These are phyloP conservation scores for Drosophila lacteicornis DNA, from an alignment of 1,140 invertebrate species.

Conservation along the genomic window DNA sequence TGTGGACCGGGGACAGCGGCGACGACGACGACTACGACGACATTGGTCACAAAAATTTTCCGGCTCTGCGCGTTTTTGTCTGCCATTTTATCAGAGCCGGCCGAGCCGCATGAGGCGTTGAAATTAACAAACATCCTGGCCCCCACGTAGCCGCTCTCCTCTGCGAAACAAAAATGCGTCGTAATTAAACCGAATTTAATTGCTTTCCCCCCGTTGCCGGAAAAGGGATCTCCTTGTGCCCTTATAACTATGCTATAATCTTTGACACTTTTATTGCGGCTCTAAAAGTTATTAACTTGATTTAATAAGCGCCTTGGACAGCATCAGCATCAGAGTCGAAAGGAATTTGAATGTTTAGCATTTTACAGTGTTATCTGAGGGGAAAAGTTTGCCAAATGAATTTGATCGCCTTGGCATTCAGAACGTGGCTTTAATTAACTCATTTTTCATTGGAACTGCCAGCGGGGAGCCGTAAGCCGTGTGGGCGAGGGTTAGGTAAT, in stretches of 20 bases:
- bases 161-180: slow-evolving; percentile 69
- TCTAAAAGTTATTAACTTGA: slow-evolving; percentile 84
- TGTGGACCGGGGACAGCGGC: slow-evolving; percentile 25
- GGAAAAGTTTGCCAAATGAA: slow-evolving; percentile 67
- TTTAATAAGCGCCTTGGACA: slow-evolving; percentile 79
- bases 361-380: slow-evolving; percentile 67
- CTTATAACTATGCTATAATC: slow-evolving; percentile 82
- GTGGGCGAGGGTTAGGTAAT: slow-evolving; percentile 56
- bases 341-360: slow-evolving; percentile 64
- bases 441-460: slow-evolving; percentile 83
- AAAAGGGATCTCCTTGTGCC: slow-evolving; percentile 9
- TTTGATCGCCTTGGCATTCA: slow-evolving; percentile 70
- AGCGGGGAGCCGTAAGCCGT: slow-evolving; percentile 13
- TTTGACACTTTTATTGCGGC: slow-evolving; percentile 84
- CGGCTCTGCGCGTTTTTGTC: slow-evolving; percentile 71
- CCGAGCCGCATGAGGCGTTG: slow-evolving; percentile 74
- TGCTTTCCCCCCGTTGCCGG: slow-evolving; percentile 58
- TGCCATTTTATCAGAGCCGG: slow-evolving; percentile 69
- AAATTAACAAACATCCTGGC: slow-evolving; percentile 78
- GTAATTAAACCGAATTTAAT: slow-evolving; percentile 84
- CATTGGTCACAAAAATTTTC: slow-evolving; percentile 78
- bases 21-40: slow-evolving; percentile 37
- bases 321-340: slow-evolving; percentile 10
- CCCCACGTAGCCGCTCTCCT: slow-evolving; percentile 17
- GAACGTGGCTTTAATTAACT: slow-evolving; percentile 84